Percentiles rank a stretch among this genome's conserved stretches.
phyloP scores from a whole-genome alignment of 2,113 vertebrate species.

The Micronycteris hirsuta region DNA sequence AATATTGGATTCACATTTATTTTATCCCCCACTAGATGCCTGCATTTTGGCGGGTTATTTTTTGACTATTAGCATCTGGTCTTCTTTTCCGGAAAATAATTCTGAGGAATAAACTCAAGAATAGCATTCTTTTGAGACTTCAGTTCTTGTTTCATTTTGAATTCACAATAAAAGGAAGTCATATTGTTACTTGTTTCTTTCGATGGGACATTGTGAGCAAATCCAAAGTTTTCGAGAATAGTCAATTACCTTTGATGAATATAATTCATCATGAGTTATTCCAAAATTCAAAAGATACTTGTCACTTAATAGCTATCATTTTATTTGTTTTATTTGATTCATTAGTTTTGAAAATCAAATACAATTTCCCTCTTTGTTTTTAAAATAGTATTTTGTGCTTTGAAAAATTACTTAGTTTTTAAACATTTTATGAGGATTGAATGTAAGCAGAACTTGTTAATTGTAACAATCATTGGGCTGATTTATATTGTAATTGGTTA shows the following conservation, averaged over 20 bases:
- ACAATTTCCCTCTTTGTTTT: not conserved
- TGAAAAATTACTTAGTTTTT: not conserved
- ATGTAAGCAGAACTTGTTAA: not conserved
- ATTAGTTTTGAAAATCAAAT: not conserved
- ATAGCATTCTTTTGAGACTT: not conserved
- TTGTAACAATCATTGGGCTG: not conserved
- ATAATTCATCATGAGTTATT: not conserved
- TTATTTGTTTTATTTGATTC: not conserved
- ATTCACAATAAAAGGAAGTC: not conserved
- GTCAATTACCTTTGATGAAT: not conserved
- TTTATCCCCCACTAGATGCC: not conserved
- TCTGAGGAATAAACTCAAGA: slow-evolving; percentile 6
- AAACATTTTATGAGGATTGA: not conserved
- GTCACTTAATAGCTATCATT: not conserved
- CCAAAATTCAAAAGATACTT: not conserved
- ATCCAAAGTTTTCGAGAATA: not conserved
- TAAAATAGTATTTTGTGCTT: not conserved
- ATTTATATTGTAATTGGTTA: not conserved
- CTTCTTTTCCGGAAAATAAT: slow-evolving; percentile 2
- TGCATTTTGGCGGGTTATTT: not conserved
- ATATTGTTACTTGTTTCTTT: not conserved
- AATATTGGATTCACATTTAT: not conserved
- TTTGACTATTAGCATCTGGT: not conserved
- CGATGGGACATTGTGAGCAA: not conserved
- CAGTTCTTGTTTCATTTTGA: not conserved